These are phyloP conservation scores for Eumerus sabulonum DNA, from an alignment of 2,888 invertebrate species.

Conservation along the genomic window DNA sequence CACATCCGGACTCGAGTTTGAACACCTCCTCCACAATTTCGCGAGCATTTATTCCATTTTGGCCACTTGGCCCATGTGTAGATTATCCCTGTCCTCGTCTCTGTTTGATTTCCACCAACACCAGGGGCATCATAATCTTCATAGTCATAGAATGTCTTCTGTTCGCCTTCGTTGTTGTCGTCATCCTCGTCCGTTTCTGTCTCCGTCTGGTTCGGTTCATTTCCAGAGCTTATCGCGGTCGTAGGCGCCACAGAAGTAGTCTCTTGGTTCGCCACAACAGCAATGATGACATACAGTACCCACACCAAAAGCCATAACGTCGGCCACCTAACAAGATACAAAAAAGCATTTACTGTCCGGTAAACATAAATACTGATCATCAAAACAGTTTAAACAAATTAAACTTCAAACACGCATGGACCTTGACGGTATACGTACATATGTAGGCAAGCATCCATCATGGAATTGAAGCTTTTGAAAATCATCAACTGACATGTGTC, in stretches of 20 bases:
- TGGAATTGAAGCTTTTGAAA: conserved; percentile 19
- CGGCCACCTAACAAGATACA: conserved; percentile 13
- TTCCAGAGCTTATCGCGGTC: neutral
- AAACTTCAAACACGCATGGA: neutral
- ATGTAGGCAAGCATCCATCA: conserved; percentile 1
- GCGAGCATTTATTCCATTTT: conserved; percentile 87
- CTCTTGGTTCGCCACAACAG: conserved; percentile 5
- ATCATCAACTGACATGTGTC: no score
- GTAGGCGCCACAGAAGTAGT: neutral
- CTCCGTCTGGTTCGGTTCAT: neutral
- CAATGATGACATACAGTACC: neutral
- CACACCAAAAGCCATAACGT: conserved; percentile 12
- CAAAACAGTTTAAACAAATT: conserved; percentile 8
- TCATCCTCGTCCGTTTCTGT: conserved; percentile 66
- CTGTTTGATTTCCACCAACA: conserved; percentile 52
- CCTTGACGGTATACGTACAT: neutral
- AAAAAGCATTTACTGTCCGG: neutral
- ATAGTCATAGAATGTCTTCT: conserved; percentile 69
- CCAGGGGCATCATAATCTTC: conserved; percentile 71
- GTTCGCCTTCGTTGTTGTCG: conserved; percentile 46
- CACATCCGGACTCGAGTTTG: conserved; percentile 87
- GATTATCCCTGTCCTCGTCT: conserved; percentile 71
- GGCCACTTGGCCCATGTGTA: conserved; percentile 86
- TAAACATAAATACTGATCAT: conserved; percentile 4
- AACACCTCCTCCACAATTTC: conserved; percentile 87